phyloP scores from a whole-genome alignment of 2,888 invertebrate species.

The Leptogaster cylindrica region DNA sequence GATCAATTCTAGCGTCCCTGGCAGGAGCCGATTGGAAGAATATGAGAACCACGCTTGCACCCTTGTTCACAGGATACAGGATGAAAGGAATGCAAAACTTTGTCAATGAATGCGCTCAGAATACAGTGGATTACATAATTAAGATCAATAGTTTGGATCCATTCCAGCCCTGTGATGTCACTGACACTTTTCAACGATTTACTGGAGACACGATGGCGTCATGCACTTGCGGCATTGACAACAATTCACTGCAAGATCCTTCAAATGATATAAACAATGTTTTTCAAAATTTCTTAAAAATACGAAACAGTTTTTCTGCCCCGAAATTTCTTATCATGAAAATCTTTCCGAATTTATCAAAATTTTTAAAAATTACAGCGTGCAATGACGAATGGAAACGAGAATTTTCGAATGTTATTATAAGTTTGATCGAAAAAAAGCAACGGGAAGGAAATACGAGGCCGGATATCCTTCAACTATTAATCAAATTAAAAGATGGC shows the following conservation, averaged over 20 bases:
- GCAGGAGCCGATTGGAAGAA: constrained; percentile 61
- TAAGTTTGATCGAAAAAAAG: constrained; percentile 62
- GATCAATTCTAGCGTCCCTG: constrained; percentile 62
- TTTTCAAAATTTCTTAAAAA: constrained; percentile 55
- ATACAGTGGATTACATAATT: constrained; percentile 62
- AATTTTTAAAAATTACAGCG: constrained; percentile 45
- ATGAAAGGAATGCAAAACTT: constrained; percentile 57
- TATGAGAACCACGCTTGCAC: constrained; percentile 62
- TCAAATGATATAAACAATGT: constrained; percentile 63
- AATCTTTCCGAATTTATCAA: constrained; percentile 47
- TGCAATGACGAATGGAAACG: constrained; percentile 33
- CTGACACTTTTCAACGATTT: constrained; percentile 31
- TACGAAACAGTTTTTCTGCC: background rate
- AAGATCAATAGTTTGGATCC: constrained; percentile 57
- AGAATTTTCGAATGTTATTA: constrained; percentile 52
- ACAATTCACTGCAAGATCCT: constrained; percentile 62
- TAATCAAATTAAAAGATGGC: constrained; percentile 55
- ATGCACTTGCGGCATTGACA: constrained; percentile 64
- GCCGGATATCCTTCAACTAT: constrained; percentile 66
- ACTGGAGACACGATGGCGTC: constrained; percentile 62
- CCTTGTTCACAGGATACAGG: constrained; percentile 63
- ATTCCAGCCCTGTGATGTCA: constrained; percentile 5
- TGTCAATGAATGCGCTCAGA: constrained; percentile 40
- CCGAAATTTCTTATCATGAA: constrained; percentile 46
- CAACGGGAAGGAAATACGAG: constrained; percentile 63